phyloP scores from a whole-genome alignment of 2,888 invertebrate species.

The Incurvaria masculella region DNA sequence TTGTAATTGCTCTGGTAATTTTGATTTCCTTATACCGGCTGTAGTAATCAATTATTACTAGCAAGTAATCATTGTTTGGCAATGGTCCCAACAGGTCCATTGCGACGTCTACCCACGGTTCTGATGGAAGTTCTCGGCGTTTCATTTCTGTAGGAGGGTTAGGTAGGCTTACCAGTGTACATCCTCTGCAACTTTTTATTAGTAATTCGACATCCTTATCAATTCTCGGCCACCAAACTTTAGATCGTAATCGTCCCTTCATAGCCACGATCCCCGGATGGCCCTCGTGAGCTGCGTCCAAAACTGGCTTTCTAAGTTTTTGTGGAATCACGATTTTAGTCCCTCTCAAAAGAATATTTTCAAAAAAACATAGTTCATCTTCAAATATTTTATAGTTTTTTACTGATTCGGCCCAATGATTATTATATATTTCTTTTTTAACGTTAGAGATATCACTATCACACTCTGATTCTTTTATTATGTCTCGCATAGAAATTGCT shows the following conservation, averaged over 20 bases:
- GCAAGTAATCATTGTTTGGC: slow-evolving; percentile 16
- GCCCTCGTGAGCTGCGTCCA: too few species aligned
- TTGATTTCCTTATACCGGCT: slow-evolving; percentile 20
- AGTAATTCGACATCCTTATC: slow-evolving; percentile 15
- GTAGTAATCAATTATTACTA: slow-evolving; percentile 22
- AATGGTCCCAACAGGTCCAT: slow-evolving; percentile 22
- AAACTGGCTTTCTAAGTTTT: too few species aligned
- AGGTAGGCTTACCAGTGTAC: slow-evolving; percentile 12
- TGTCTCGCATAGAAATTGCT: too few species aligned
- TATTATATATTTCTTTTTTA: too few species aligned
- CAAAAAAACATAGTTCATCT: too few species aligned
- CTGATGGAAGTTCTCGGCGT: slow-evolving; percentile 15
- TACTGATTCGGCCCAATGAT: too few species aligned
- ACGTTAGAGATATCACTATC: too few species aligned
- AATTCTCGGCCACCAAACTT: slow-evolving; percentile 17
- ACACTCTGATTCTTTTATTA: too few species aligned
- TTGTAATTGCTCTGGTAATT: slow-evolving; percentile 8
- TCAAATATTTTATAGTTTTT: too few species aligned
- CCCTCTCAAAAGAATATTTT: too few species aligned
- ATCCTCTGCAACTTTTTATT: slow-evolving; percentile 16
- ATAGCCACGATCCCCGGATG: slow-evolving; percentile 1
- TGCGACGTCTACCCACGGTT: slow-evolving; percentile 18
- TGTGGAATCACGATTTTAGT: too few species aligned
- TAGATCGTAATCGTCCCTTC: slow-evolving; percentile 7
- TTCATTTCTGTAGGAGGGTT: slow-evolving; percentile 15